Conservation (phyloP, 2,888 invertebrate genomes). For the Diloba caeruleocephala region DNA sequence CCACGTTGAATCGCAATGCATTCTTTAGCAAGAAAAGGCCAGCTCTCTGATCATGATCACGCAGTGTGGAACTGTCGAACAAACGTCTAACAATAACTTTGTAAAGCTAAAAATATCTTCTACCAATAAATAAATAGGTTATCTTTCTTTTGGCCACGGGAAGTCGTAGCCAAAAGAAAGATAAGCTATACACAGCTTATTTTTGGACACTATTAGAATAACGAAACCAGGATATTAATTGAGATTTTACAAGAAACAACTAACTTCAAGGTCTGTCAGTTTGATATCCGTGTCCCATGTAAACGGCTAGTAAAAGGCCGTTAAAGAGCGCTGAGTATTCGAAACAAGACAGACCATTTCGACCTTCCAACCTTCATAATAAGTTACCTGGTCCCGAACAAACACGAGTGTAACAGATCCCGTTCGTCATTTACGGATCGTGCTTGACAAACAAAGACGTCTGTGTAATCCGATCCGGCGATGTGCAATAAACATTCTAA, state of each 20-base stretch:
- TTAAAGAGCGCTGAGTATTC: slow-evolving; percentile 40
- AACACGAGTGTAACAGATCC: slow-evolving; percentile 55
- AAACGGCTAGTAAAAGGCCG: slow-evolving; percentile 29
- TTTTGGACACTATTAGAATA: slow-evolving; percentile 3
- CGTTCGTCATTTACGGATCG: slow-evolving; percentile 51
- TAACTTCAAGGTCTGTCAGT: slow-evolving; percentile 30
- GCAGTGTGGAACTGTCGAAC: no score
- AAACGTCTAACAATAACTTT: no score
- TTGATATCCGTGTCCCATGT: slow-evolving; percentile 17
- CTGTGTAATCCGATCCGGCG: slow-evolving; percentile 62
- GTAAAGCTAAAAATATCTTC: no score
- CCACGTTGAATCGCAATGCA: no score
- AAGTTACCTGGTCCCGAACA: slow-evolving; percentile 62
- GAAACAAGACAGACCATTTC: slow-evolving; percentile 47
- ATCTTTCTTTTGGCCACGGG: no score
- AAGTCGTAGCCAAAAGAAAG: no score
- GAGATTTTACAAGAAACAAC: slow-evolving; percentile 19
- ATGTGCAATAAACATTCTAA: slow-evolving; percentile 72
- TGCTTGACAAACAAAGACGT: slow-evolving; percentile 66
- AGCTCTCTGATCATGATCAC: no score
- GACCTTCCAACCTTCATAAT: slow-evolving; percentile 54
- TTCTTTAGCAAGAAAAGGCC: no score
- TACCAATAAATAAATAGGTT: no score
- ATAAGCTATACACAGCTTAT: slow-evolving; percentile 12
- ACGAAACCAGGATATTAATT: slow-evolving; percentile 17